These are phyloP conservation scores for Meloidogyne hapla DNA, from an alignment of 1,140 invertebrate genomes.

Conservation along the genomic window DNA sequence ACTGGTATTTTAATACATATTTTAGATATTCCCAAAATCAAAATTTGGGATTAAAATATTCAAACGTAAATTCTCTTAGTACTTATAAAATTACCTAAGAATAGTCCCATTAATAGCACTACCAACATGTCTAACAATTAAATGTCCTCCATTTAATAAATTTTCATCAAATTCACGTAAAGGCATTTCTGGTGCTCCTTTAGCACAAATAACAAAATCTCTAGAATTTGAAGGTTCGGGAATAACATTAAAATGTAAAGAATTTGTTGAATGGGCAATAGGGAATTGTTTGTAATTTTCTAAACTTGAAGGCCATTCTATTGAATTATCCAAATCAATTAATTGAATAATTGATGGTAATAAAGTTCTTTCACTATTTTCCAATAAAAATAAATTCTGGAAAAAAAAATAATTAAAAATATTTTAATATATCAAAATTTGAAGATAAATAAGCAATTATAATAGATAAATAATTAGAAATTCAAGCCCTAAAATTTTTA, in stretches of 20 bases:
- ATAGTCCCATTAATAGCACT: conserved; percentile 6
- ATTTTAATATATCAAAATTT: background rate
- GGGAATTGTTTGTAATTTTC: conserved; percentile 11
- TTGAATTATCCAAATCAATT: conserved; percentile 46
- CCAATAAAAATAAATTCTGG: conserved; percentile 35
- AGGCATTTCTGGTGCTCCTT: conserved; percentile 38
- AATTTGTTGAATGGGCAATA: conserved; percentile 13
- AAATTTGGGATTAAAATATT: too few species aligned
- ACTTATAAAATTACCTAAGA: conserved; percentile 9
- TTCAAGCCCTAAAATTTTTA: too few species aligned
- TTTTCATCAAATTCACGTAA: conserved; percentile 50
- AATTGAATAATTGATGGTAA: conserved; percentile 51
- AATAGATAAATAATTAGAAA: too few species aligned
- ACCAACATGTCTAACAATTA: conserved; percentile 55
- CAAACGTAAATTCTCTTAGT: too few species aligned
- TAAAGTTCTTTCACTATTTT: conserved; percentile 52
- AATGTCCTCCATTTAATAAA: conserved; percentile 44
- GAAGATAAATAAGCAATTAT: too few species aligned
- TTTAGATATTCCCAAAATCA: too few species aligned
- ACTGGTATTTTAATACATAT: too few species aligned
- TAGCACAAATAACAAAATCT: conserved; percentile 43
- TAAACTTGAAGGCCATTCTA: background rate
- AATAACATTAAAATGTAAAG: conserved; percentile 47
- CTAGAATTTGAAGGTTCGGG: conserved; percentile 40
- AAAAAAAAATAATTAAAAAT: background rate